These are phyloP conservation scores for Argyra leucocephala DNA, from an alignment of 2,888 invertebrate species.

Conservation along the genomic window DNA sequence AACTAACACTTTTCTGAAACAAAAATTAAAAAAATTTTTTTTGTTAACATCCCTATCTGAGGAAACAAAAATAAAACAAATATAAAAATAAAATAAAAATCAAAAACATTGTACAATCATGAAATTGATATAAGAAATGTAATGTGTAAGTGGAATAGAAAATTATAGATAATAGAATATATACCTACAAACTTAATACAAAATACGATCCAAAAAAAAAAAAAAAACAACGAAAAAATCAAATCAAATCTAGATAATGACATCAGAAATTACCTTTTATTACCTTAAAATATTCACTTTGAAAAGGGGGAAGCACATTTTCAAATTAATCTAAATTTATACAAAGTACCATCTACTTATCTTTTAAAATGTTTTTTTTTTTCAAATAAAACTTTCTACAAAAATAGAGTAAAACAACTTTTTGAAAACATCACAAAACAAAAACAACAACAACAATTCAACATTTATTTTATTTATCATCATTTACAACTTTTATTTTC, in stretches of 20 bases:
- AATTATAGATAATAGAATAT: too few species aligned
- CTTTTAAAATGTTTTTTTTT: neutral
- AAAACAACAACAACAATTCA: neutral
- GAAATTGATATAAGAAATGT: too few species aligned
- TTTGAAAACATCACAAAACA: neutral
- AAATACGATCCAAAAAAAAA: too few species aligned
- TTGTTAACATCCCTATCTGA: too few species aligned
- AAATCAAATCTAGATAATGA: neutral
- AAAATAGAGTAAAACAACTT: neutral
- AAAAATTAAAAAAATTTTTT: too few species aligned
- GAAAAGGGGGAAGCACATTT: neutral
- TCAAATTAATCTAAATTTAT: neutral
- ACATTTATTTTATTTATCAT: neutral
- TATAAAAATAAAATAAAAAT: too few species aligned
- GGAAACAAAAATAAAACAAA: too few species aligned
- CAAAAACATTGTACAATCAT: too few species aligned
- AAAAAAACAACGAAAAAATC: neutral
- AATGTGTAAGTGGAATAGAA: too few species aligned
- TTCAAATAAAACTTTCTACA: neutral
- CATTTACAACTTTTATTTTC: slow-evolving; percentile 1
- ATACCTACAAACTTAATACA: too few species aligned
- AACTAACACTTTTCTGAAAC: too few species aligned
- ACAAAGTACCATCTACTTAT: neutral
- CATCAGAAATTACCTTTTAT: slow-evolving; percentile 3
- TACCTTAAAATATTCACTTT: neutral